A percentile compares a stretch with the other conserved stretches of the same genome.
Evolutionary conservation across 2,113 vertebrate species (phyloP).

Genomic region (Mobula birostris): DNA sequence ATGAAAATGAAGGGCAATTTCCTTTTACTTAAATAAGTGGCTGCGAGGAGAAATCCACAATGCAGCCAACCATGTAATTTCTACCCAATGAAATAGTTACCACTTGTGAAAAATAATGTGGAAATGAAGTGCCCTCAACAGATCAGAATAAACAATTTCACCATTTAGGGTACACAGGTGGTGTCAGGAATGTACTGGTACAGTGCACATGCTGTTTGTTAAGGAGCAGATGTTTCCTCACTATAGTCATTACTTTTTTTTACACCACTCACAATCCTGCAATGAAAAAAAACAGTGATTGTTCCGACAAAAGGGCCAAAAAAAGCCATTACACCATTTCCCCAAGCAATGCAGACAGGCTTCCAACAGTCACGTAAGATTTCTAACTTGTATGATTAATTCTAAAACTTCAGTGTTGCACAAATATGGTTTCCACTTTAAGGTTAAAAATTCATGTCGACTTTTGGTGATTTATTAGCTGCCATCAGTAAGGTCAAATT

Average conservation of each 20-base stretch:
- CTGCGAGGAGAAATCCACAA: background rate
- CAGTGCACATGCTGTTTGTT: slow-evolving; percentile 27
- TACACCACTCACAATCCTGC: background rate
- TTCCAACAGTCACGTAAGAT: slow-evolving; percentile 6
- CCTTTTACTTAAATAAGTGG: slow-evolving; percentile 16
- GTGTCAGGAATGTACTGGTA: background rate
- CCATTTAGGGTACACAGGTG: background rate
- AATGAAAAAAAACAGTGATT: slow-evolving; percentile 18
- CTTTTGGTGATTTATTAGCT: slow-evolving; percentile 28
- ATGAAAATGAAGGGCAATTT: background rate
- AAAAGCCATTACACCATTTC: slow-evolving; percentile 29
- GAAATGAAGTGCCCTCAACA: background rate
- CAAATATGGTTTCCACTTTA: background rate
- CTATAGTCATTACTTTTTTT: slow-evolving; percentile 16
- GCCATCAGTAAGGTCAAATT: background rate
- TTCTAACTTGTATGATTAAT: slow-evolving; percentile 31
- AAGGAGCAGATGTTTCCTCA: background rate
- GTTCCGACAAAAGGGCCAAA: slow-evolving; percentile 22
- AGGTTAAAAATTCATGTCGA: background rate
- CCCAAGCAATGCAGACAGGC: background rate
- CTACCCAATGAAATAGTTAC: background rate
- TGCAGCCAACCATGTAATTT: background rate
- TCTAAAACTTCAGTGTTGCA: background rate
- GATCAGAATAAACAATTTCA: slow-evolving; percentile 26
- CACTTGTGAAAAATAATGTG: background rate